phyloP scores from a whole-genome alignment of 2,113 vertebrate species.

The Urocitellus parryii region DNA sequence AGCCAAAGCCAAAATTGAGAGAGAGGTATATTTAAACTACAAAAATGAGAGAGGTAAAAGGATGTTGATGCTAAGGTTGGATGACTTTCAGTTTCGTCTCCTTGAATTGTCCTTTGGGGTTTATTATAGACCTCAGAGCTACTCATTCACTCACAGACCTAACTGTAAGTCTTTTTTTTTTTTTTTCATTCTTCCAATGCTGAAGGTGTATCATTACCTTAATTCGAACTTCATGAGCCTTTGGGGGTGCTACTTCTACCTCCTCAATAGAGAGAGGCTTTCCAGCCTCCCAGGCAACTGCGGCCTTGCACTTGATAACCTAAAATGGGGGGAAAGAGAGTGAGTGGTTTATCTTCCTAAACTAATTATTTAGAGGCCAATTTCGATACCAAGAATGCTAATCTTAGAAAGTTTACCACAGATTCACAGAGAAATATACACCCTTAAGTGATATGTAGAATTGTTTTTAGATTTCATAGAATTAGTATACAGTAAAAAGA shows the following conservation, averaged over 20 bases:
- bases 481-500: not conserved
- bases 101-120: not conserved
- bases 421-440: not conserved
- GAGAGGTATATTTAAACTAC: not conserved
- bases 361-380: not conserved
- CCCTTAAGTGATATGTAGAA: not conserved
- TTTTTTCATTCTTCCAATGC: not conserved
- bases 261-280: slow-evolving; percentile 90
- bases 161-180: not conserved
- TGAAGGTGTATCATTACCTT: slow-evolving; percentile 86
- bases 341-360: slow-evolving; percentile 21
- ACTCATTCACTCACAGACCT: not conserved
- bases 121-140: slow-evolving; percentile 5
- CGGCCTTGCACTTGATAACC: slow-evolving; percentile 90
- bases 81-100: not conserved
- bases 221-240: slow-evolving; percentile 91
- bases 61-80: not conserved
- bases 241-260: slow-evolving; percentile 90
- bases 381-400: not conserved
- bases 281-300: slow-evolving; percentile 90
- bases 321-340: slow-evolving; percentile 61
- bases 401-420: not conserved
- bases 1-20: not conserved
- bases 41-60: not conserved
- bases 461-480: slow-evolving; percentile 44